A percentile compares a stretch with the other conserved stretches of the same genome.
Evolutionary conservation across 2,888 invertebrate genomes (phyloP).

Genomic region (Hydrotaea diabolus): DNA sequence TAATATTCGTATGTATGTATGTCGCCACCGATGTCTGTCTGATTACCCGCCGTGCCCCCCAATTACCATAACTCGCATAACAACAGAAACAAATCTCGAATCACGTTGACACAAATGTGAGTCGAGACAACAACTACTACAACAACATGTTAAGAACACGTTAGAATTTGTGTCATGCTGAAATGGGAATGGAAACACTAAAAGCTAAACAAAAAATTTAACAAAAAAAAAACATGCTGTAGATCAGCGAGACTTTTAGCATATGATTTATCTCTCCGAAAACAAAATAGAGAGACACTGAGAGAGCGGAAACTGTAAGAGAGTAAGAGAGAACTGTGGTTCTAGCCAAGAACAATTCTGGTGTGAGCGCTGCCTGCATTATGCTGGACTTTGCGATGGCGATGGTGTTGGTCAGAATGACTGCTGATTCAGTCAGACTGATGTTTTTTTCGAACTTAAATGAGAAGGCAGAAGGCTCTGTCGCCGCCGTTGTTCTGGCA

Average conservation of each 20-base stretch:
- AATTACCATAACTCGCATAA: background rate
- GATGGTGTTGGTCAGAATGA: background rate
- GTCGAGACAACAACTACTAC: slow-evolving; percentile 35
- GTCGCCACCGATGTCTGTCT: slow-evolving; percentile 19
- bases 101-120: slow-evolving; percentile 65
- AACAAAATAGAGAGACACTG: background rate
- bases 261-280: background rate
- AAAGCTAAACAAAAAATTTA: background rate
- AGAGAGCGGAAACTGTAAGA: background rate
- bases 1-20: no score
- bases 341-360: slow-evolving; percentile 44
- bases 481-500: no score
- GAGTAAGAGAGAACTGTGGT: background rate
- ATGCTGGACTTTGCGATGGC: background rate
- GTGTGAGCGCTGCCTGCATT: slow-evolving; percentile 15
- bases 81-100: slow-evolving; percentile 31
- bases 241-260: background rate
- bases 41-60: background rate
- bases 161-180: slow-evolving; percentile 58
- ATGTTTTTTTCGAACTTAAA: background rate
- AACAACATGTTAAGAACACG: slow-evolving; percentile 52
- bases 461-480: background rate
- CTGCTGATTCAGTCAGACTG: background rate
- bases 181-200: slow-evolving; percentile 14
- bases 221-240: background rate